Percentiles rank a stretch among this genome's conserved stretches.
These are phyloP conservation scores for Radopholus similis DNA, from an alignment of 1,140 invertebrate genomes.

Conservation along the genomic window DNA sequence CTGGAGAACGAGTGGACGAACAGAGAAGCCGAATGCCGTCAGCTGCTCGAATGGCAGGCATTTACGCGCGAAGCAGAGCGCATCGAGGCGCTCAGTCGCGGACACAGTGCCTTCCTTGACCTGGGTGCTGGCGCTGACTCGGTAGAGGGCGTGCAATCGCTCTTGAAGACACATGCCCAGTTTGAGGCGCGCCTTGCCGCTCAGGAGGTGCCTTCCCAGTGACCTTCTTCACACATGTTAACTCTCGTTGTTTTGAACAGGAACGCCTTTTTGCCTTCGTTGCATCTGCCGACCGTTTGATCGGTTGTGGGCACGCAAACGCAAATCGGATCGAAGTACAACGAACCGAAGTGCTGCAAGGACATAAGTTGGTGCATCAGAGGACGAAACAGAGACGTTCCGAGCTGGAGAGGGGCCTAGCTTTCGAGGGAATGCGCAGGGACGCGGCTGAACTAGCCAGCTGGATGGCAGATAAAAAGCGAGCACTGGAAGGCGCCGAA, in stretches of 20 bases:
- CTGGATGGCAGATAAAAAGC: constrained; percentile 86
- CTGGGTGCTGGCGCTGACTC: constrained; percentile 71
- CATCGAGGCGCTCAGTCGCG: constrained; percentile 87
- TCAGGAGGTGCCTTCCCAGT: constrained; percentile 88
- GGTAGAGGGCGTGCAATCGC: constrained; percentile 85
- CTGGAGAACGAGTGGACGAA: constrained; percentile 71
- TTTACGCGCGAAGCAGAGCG: constrained; percentile 95
- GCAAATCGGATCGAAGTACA: constrained; percentile 63
- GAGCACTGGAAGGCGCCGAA: constrained; percentile 67
- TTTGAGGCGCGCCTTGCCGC: constrained; percentile 86
- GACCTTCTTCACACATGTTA: constrained; percentile 64
- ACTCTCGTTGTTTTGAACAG: background rate
- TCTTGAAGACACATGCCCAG: constrained; percentile 87
- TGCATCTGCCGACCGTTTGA: constrained; percentile 78
- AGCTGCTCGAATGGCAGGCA: constrained; percentile 75
- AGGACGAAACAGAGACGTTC: background rate
- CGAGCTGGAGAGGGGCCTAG: background rate
- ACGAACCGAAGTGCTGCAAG: constrained; percentile 71
- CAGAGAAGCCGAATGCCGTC: constrained; percentile 77
- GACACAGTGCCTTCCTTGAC: constrained; percentile 87
- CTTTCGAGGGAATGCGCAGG: constrained; percentile 66
- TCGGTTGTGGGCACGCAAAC: constrained; percentile 77
- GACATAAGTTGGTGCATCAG: constrained; percentile 65
- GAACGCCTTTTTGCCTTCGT: constrained; percentile 66
- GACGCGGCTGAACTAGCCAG: constrained; percentile 79